These are phyloP conservation scores for Eciton burchellii DNA, from an alignment of 1,140 invertebrate species.

Conservation along the genomic window DNA sequence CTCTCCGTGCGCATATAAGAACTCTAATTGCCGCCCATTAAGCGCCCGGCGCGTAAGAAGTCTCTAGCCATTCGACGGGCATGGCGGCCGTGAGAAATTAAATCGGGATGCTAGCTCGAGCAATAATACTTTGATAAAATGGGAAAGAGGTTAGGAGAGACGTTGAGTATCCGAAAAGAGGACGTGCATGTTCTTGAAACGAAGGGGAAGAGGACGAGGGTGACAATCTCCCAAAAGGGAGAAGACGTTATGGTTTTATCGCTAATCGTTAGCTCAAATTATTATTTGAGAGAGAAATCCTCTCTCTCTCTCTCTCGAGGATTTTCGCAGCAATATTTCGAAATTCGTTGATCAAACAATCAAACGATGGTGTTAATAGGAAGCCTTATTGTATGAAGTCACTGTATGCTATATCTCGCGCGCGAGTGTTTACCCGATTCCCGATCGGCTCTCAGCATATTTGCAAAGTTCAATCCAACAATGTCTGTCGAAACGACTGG, in stretches of 20 bases:
- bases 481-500: neutral
- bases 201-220: too few species aligned
- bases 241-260: too few species aligned
- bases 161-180: too few species aligned
- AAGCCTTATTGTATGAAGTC: conserved; percentile 63
- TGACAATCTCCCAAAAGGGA: too few species aligned
- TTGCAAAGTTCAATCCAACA: neutral
- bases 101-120: neutral
- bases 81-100: conserved; percentile 39
- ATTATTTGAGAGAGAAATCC: too few species aligned
- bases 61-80: neutral
- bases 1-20: conserved; percentile 30
- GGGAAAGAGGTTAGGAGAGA: too few species aligned
- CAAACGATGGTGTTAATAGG: conserved; percentile 63
- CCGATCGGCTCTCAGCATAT: conserved; percentile 3
- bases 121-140: too few species aligned
- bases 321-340: neutral
- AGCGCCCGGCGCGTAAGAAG: conserved; percentile 9
- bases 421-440: conserved; percentile 26
- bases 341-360: conserved; percentile 51
- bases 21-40: conserved; percentile 56
- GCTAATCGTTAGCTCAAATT: too few species aligned
- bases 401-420: conserved; percentile 58
- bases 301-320: too few species aligned
- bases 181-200: too few species aligned